Evolutionary conservation across 2,113 vertebrate genomes (phyloP).

Genomic region (Nanorana parkeri): DNA sequence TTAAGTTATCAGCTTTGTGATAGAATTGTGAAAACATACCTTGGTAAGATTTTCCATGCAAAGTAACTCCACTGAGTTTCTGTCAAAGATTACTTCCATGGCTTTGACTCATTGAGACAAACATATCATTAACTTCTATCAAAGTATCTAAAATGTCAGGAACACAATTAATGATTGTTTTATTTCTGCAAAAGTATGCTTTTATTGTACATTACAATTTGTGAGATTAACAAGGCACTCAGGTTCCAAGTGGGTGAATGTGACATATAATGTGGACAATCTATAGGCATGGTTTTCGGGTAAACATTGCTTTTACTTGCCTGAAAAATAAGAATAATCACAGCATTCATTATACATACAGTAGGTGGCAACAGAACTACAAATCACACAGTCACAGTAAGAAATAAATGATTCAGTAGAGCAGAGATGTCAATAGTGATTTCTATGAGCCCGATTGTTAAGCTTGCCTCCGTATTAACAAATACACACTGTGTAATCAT

Average conservation of each 20-base stretch:
- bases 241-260: neutral
- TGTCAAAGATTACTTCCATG: neutral
- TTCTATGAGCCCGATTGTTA: neutral
- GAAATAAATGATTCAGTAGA: neutral
- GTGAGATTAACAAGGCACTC: conserved; percentile 22
- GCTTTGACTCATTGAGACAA: neutral
- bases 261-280: conserved; percentile 4
- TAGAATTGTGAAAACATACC: no score
- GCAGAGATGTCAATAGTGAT: neutral
- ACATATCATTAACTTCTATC: conserved; percentile 3
- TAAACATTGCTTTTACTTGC: neutral
- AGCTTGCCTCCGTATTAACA: neutral
- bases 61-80: no score
- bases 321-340: conserved; percentile 5
- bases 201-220: conserved; percentile 5
- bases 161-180: neutral
- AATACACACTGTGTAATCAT: conserved; percentile 4
- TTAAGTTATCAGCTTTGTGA: no score
- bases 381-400: neutral
- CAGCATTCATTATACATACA: neutral
- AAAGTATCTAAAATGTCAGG: neutral
- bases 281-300: neutral
- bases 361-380: neutral
- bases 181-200: conserved; percentile 1
- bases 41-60: no score